Evolutionary conservation across 2,888 invertebrate genomes (phyloP).

Genomic region (Phyllotreta cruciferae): DNA sequence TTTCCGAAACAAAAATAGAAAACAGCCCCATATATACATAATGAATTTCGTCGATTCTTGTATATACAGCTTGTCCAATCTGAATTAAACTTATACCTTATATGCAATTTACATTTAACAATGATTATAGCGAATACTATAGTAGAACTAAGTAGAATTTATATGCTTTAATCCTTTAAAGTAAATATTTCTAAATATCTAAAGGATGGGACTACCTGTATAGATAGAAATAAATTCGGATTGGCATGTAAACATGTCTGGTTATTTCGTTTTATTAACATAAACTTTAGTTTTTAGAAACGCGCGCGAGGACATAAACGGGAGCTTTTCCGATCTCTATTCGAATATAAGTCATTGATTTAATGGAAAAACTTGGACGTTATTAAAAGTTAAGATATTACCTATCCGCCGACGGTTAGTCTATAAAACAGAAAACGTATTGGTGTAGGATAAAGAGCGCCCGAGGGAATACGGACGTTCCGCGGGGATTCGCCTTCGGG

Average conservation of each 20-base stretch:
- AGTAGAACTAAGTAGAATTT: no score
- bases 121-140: neutral
- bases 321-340: conserved; percentile 39
- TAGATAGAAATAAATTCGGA: conserved; percentile 13
- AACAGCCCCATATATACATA: conserved; percentile 26
- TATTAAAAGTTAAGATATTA: conserved; percentile 56
- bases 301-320: conserved; percentile 28
- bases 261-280: conserved; percentile 36
- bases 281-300: conserved; percentile 35
- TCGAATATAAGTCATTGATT: conserved; percentile 51
- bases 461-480: conserved; percentile 22
- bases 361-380: conserved; percentile 58
- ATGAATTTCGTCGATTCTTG: conserved; percentile 21
- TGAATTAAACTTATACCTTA: neutral
- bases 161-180: neutral
- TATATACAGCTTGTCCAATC: conserved; percentile 21
- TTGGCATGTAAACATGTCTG: conserved; percentile 41
- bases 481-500: conserved; percentile 17
- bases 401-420: conserved; percentile 48
- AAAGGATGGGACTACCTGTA: conserved; percentile 22
- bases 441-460: conserved; percentile 38
- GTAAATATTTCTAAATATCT: neutral
- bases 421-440: conserved; percentile 53
- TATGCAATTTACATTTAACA: neutral
- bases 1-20: conserved; percentile 31